Conservation (phyloP, 2,113 vertebrate genomes). For the Nothocercus nigrocapillus region DNA sequence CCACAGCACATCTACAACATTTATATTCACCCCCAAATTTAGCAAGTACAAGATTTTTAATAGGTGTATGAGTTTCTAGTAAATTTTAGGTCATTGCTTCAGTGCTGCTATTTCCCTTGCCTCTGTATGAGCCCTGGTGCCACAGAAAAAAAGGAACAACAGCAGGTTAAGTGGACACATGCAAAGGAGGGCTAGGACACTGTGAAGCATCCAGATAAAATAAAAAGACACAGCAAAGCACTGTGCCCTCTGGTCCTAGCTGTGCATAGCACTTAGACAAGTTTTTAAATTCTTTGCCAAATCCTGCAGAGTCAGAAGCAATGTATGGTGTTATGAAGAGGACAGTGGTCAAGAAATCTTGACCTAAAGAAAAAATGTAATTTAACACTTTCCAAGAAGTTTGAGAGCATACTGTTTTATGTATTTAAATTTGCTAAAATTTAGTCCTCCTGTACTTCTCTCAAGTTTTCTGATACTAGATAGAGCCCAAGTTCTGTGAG, state of each 20-base stretch:
- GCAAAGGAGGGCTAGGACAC: neutral
- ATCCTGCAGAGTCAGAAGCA: neutral
- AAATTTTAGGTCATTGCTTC: neutral
- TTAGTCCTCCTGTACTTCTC: neutral
- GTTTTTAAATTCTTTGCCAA: neutral
- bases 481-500: neutral
- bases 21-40: neutral
- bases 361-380: neutral
- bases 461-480: neutral
- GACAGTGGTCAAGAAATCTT: fast-evolving
- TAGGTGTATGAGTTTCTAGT: neutral
- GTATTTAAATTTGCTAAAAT: neutral
- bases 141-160: neutral
- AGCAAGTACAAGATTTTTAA: neutral
- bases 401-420: neutral
- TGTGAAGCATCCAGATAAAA: neutral
- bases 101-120: neutral
- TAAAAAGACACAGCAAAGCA: neutral
- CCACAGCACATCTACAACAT: neutral
- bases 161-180: neutral
- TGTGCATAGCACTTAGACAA: neutral
- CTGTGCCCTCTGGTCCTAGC: neutral
- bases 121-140: neutral
- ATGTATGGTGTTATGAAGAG: neutral
- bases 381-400: neutral